Percentiles rank a stretch among this genome's conserved stretches.
Conservation (phyloP, 2,113 vertebrate species). For the Microcebus murinus region DNA sequence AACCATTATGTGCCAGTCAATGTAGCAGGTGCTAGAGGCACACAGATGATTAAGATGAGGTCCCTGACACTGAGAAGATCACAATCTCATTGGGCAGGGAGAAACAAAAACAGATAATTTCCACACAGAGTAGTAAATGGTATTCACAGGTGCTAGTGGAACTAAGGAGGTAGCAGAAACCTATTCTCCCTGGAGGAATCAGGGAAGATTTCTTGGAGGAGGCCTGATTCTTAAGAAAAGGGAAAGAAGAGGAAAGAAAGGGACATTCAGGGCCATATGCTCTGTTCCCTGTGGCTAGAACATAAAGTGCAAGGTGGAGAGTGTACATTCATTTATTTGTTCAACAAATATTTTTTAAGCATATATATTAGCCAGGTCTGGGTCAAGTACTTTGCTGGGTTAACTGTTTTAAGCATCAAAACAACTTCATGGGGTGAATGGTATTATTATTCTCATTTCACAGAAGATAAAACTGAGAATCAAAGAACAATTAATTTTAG, state of each 20-base stretch:
- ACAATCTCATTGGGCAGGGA: background rate
- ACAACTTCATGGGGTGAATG: background rate
- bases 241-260: background rate
- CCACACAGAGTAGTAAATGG: background rate
- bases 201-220: background rate
- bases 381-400: background rate
- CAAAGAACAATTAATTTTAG: background rate
- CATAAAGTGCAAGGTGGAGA: background rate
- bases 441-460: conserved; percentile 17
- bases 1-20: background rate
- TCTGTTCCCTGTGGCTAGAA: background rate
- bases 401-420: conserved; percentile 2
- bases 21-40: background rate
- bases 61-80: background rate
- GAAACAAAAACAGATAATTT: background rate
- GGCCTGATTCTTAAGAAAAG: background rate
- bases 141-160: background rate
- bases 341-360: background rate
- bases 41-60: conserved; percentile 12
- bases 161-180: background rate
- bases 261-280: background rate
- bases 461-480: background rate
- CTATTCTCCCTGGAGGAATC: background rate
- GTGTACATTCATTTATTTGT: background rate
- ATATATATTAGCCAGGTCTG: background rate